A percentile compares a stretch with the other conserved stretches of the same genome.
Conservation (phyloP, 2,888 invertebrate genomes). For the Dryocosmus kuriphilus region DNA sequence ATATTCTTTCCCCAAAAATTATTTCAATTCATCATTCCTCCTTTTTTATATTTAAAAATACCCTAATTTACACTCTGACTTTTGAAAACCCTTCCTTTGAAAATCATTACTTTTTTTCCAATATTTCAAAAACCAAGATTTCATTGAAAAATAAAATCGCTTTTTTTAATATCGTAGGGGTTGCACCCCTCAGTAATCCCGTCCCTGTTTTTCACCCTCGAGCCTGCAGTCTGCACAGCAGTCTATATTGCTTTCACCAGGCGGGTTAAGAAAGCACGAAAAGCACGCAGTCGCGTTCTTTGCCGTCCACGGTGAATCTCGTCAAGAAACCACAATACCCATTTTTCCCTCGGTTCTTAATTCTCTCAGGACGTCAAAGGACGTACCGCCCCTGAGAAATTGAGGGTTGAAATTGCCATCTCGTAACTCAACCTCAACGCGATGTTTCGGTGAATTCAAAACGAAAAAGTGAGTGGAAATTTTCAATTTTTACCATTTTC, state of each 20-base stretch:
- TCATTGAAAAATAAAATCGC: background rate
- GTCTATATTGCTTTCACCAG: slow-evolving; percentile 38
- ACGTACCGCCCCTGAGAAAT: slow-evolving; percentile 1
- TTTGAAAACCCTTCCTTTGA: background rate
- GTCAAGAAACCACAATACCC: background rate
- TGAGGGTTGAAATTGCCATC: background rate
- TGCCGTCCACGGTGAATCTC: slow-evolving; percentile 31
- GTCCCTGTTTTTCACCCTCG: slow-evolving; percentile 34
- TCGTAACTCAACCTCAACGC: background rate
- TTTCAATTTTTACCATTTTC: background rate
- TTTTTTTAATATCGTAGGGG: background rate
- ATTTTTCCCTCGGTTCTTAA: slow-evolving; percentile 1
- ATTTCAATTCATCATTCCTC: background rate
- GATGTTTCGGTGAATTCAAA: slow-evolving; percentile 31
- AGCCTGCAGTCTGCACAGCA: slow-evolving; percentile 38
- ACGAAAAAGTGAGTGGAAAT: slow-evolving; percentile 31
- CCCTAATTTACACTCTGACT: background rate
- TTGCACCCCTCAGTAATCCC: slow-evolving; percentile 16
- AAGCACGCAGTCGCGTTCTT: slow-evolving; percentile 40
- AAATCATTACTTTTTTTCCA: background rate
- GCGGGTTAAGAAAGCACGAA: slow-evolving; percentile 40
- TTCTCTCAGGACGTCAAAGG: slow-evolving; percentile 5
- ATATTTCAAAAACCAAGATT: background rate
- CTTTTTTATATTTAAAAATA: background rate
- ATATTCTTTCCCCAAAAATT: background rate